These are phyloP conservation scores for Mixornis gularis DNA, from an alignment of 2,113 vertebrate species.

Conservation along the genomic window DNA sequence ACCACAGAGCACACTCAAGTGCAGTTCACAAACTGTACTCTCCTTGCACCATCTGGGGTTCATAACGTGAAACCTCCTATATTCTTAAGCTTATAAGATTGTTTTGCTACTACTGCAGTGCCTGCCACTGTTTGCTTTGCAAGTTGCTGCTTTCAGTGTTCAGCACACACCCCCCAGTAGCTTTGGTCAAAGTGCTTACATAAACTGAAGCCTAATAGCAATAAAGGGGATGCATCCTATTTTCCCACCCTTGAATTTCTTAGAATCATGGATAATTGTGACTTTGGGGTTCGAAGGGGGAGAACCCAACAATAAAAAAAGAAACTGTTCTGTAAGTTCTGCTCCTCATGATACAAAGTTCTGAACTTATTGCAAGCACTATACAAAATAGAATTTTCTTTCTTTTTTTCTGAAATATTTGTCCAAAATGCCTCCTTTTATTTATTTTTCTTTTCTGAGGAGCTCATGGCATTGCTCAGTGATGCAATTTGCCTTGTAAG, in stretches of 20 bases:
- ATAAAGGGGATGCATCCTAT: not conserved
- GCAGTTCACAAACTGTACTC: not conserved
- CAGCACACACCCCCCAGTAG: not conserved
- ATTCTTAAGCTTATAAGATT: not conserved
- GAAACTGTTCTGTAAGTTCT: not conserved
- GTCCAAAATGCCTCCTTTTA: not conserved
- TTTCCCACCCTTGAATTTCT: not conserved
- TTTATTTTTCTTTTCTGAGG: not conserved
- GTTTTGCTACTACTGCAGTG: not conserved
- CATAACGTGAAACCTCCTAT: not conserved
- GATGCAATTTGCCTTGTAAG: not conserved
- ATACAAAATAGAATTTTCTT: not conserved
- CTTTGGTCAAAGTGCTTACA: not conserved
- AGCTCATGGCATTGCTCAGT: not conserved
- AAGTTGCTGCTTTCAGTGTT: not conserved
- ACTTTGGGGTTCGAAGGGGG: not conserved
- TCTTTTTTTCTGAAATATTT: not conserved
- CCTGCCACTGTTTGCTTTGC: not conserved
- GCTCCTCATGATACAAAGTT: not conserved
- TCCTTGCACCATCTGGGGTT: not conserved
- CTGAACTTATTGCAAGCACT: not conserved
- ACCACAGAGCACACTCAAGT: not conserved
- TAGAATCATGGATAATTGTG: not conserved
- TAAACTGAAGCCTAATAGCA: not conserved
- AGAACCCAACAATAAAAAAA: not conserved